A percentile compares a stretch with the other conserved stretches of the same genome.
phyloP scores from a whole-genome alignment of 2,797 vertebrate species.

The Silurus aristotelis region DNA sequence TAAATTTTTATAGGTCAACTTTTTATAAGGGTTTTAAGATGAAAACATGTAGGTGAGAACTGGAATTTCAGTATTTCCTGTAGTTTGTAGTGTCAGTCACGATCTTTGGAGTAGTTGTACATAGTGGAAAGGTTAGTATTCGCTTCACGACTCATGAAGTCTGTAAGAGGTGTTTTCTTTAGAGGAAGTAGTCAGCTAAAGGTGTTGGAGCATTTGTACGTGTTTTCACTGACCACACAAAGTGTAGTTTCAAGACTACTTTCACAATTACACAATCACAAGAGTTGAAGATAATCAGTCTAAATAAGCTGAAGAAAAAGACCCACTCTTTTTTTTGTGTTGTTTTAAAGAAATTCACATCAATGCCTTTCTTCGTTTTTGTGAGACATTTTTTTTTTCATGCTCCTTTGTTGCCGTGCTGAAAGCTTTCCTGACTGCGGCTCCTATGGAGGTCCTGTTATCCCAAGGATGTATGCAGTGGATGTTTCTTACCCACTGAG shows the following conservation, averaged over 20 bases:
- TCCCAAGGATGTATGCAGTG: constrained; percentile 53
- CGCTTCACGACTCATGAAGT: neutral
- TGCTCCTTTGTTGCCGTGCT: constrained; percentile 43
- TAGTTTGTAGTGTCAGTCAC: constrained; percentile 10
- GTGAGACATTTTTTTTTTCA: constrained; percentile 47
- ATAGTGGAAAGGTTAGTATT: neutral
- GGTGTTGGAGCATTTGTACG: neutral
- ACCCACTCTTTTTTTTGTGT: neutral
- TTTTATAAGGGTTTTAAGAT: neutral
- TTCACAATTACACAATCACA: constrained; percentile 26
- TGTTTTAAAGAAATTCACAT: constrained; percentile 24
- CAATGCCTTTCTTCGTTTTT: constrained; percentile 35
- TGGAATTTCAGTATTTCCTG: constrained; percentile 4
- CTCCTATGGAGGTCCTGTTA: constrained; percentile 56
- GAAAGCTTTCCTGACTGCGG: constrained; percentile 51
- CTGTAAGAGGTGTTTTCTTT: neutral
- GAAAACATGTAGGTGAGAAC: neutral
- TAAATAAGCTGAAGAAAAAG: constrained; percentile 24
- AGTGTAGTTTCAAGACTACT: neutral
- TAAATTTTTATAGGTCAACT: neutral
- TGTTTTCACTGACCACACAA: constrained; percentile 2
- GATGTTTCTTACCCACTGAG: constrained; percentile 57
- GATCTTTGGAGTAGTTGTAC: neutral
- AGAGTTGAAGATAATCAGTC: constrained; percentile 24
- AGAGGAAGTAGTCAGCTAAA: neutral